phyloP scores from a whole-genome alignment of 2,113 vertebrate genomes.

The Oceanites oceanicus region DNA sequence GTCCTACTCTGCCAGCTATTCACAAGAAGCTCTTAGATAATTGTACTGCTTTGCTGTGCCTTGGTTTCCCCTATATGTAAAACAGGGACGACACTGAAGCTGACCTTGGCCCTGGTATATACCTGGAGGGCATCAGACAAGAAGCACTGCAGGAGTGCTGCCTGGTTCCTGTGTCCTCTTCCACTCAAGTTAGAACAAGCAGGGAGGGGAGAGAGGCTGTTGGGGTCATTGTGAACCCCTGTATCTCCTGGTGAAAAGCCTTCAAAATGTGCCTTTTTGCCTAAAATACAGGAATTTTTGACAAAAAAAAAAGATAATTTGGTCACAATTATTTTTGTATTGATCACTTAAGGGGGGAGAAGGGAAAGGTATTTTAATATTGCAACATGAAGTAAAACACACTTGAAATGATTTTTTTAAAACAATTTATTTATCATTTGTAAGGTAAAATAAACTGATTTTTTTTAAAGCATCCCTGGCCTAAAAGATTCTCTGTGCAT shows the following conservation, averaged over 20 bases:
- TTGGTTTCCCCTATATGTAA: neutral
- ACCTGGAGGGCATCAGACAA: neutral
- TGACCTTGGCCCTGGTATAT: neutral
- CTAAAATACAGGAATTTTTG: neutral
- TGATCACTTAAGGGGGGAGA: neutral
- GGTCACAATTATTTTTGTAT: conserved; percentile 62
- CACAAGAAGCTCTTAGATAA: conserved; percentile 40
- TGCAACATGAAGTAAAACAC: conserved; percentile 67
- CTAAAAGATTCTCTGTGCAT: neutral
- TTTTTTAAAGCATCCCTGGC: conserved; percentile 39
- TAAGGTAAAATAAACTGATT: conserved; percentile 79
- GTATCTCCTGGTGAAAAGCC: neutral
- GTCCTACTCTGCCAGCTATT: neutral
- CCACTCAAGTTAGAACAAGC: neutral
- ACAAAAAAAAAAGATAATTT: neutral
- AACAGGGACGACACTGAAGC: neutral
- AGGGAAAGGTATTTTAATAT: conserved; percentile 54
- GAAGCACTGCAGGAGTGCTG: neutral
- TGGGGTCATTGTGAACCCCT: neutral
- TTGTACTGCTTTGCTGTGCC: conserved; percentile 33
- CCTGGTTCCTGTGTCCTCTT: neutral
- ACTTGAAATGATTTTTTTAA: conserved; percentile 69
- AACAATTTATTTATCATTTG: conserved; percentile 82
- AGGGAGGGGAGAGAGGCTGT: neutral
- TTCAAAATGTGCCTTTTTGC: conserved; percentile 67